These are phyloP conservation scores for Thera britannica DNA, from an alignment of 2,888 invertebrate genomes.

Conservation along the genomic window DNA sequence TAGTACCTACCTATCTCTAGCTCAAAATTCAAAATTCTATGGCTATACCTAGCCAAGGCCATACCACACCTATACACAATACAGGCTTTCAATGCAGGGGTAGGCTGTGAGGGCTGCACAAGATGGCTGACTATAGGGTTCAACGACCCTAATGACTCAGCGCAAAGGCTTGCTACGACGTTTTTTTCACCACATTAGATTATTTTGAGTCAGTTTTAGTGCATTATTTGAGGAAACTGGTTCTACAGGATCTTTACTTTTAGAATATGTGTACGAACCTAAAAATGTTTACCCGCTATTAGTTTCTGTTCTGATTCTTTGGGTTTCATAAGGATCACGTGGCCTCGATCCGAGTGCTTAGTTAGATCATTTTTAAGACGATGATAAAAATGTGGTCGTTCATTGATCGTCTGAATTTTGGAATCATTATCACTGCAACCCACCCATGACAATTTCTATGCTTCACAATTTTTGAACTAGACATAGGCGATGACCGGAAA, in stretches of 20 bases:
- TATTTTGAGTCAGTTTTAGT: slow-evolving; percentile 36
- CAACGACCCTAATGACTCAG: slow-evolving; percentile 76
- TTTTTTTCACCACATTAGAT: slow-evolving; percentile 46
- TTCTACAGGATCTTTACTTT: slow-evolving; percentile 22
- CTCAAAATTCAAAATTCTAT: neutral
- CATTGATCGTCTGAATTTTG: too few species aligned
- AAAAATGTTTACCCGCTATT: neutral
- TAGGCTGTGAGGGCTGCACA: slow-evolving; percentile 58
- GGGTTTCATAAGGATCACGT: too few species aligned
- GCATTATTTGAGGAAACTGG: slow-evolving; percentile 26
- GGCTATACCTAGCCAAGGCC: neutral
- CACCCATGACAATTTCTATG: too few species aligned
- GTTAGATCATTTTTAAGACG: too few species aligned
- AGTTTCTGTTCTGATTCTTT: neutral
- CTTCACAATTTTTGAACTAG: too few species aligned
- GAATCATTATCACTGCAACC: too few species aligned
- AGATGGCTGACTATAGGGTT: slow-evolving; percentile 64
- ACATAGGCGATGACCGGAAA: too few species aligned
- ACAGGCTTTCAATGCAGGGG: slow-evolving; percentile 31
- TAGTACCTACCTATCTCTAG: too few species aligned
- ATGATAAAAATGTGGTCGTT: too few species aligned
- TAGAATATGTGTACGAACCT: neutral
- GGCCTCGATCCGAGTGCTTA: too few species aligned
- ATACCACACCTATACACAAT: slow-evolving; percentile 1
- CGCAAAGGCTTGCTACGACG: slow-evolving; percentile 61